Evolutionary conservation across 2,113 vertebrate genomes (phyloP), one percentile per base, ranked within the genome.

Genomic region (Donacobius atricapilla): DNA sequence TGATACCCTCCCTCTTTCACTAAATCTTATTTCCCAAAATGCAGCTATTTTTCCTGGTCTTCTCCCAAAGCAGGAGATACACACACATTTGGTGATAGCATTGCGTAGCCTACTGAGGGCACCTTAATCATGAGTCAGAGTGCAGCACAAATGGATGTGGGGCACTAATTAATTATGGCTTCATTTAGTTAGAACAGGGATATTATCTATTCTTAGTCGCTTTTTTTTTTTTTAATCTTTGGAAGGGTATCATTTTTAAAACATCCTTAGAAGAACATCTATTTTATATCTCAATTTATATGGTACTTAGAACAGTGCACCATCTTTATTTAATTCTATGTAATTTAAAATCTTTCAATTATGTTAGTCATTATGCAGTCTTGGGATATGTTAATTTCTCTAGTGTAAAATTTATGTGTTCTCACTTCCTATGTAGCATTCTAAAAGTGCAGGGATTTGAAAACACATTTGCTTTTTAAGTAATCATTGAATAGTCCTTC

Each of bases 101-200:
- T 64, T 84, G 11, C 0, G 0, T 13, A 37, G 31, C 13, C 17
- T 83, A 5, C 27, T 27, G 27, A 78, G 57, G 27, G 39, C 24
- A 44, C 5, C 0, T 79, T 60, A 64, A 71, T 11, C 23, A 31
- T 76, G 51, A 76, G 16, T 71, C 60, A 45, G 35, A 87, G 57
- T 37, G 35, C 48, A 68, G 48, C 53, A 68, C 53, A 68, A 90
- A 23, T 25, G 50, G 57, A 35, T 82, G 13, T 25, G 33, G 25
- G 22, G 4, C 33, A 58, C 42, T 70, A 58, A 66, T 57, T 45
- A 71, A 9, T 78, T 58, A 28, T 10, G 48, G 15, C 40, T 42
- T 84, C 10, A 18, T 58, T 90, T 83, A 65, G 14, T 69, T 91
- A 54, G 15, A 71, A 54, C 13, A 50, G 30, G 15, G 5, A 28